Base-by-base conservation (phyloP, 2,797 vertebrate species). In the Bufotes viridis region DNA sequence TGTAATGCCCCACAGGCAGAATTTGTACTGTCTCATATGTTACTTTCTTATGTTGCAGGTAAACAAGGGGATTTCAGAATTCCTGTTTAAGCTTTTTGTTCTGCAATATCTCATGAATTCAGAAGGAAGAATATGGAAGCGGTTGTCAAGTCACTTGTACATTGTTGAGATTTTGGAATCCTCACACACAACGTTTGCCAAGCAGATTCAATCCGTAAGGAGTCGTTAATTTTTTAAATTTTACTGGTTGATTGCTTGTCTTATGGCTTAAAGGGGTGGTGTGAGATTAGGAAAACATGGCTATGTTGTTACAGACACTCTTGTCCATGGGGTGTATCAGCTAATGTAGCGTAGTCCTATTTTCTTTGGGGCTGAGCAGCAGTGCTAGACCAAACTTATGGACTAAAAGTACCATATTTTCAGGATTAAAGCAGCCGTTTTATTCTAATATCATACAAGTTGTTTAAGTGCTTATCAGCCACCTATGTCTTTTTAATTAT, bases 51-150 rank as follows among this genome's bases (percentile, higher is more conserved):
- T 81, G 58, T 61, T 76, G 3, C 3, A 99, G 98, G 98, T 99
- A 8, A 95, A 93, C 91, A 96, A 91, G 90, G 98, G 98, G 83
- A 93, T 98, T 87, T 90, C 96, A 60, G 96, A 96, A 90, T 98
- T 99, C 90, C 96, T 99, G 1, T 99, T 99, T 93, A 99, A 97
- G 89, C 93, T 99, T 80, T 86, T 99, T 90, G 92, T 99, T 88
- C 92, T 99, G 67, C 96, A 94, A 72, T 97, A 97, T 90, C 93
- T 99, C 78, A 94, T 96, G 95, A 96, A 97, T 82, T 90, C 91
- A 1, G 94, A 95, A 55, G 98, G 98, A 90, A 96, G 95, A 24
- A 95, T 98, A 94, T 99, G 98, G 98, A 96, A 95, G 14, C 95
- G 97, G 87, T 96, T 93, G 90, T 94, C 94, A 1, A 92, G 91